A percentile compares a stretch with the other conserved stretches of the same genome.
These are phyloP conservation scores for Helicoverpa armigera DNA, from an alignment of 1,140 invertebrate genomes.

Conservation along the genomic window DNA sequence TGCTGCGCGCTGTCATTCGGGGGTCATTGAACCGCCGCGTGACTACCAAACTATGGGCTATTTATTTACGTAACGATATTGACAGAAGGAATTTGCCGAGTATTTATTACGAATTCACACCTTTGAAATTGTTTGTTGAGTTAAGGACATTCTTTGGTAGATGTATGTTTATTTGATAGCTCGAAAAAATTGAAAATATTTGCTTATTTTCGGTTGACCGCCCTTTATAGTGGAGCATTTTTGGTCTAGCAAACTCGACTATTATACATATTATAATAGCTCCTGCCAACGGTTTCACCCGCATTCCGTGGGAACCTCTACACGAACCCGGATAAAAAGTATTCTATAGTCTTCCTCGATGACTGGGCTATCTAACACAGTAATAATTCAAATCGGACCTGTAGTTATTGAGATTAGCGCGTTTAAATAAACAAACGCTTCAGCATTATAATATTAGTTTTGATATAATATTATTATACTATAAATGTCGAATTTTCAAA, in stretches of 20 bases:
- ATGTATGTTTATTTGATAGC: background rate
- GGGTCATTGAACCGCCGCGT: conserved; percentile 56
- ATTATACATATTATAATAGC: no score
- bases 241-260: no score
- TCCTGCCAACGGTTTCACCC: no score
- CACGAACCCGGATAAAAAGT: no score
- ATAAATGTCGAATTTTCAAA: background rate
- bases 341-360: no score
- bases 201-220: background rate
- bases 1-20: conserved; percentile 38
- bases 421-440: no score
- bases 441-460: no score
- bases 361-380: no score
- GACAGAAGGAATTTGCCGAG: conserved; percentile 33
- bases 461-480: no score
- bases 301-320: no score
- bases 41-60: conserved; percentile 57
- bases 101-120: conserved; percentile 43
- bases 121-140: conserved; percentile 30
- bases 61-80: conserved; percentile 47
- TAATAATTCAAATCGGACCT: no score
- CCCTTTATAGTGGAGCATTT: background rate
- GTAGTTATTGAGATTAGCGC: no score
- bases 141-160: background rate
- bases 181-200: background rate